A percentile compares a stretch with the other conserved stretches of the same genome.
phyloP scores from a whole-genome alignment of 2,113 vertebrate genomes.

The Apodemus speciosus region DNA sequence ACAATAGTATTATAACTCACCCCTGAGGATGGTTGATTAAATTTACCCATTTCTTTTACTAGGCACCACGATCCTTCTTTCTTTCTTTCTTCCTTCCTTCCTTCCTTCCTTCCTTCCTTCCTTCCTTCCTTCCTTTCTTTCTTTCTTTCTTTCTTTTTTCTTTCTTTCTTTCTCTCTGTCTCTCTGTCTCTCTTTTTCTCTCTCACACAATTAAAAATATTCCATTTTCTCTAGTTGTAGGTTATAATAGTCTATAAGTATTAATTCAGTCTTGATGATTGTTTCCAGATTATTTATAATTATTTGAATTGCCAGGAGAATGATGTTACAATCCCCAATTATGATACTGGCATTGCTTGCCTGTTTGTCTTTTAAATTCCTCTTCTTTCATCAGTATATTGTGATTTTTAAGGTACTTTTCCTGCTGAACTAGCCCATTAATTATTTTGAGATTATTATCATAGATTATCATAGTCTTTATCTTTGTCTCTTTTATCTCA shows the following conservation, averaged over 20 bases:
- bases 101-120: too few relatives aligned
- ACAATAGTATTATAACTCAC: background rate
- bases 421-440: background rate
- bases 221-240: background rate
- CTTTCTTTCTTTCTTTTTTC: too few relatives aligned
- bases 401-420: background rate
- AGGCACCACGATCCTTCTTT: background rate
- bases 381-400: background rate
- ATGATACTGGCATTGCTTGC: background rate
- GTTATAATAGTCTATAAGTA: background rate
- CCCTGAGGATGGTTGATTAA: background rate
- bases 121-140: too few relatives aligned
- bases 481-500: background rate
- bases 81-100: background rate
- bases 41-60: background rate
- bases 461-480: slow-evolving; percentile 1
- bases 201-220: background rate
- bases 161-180: background rate
- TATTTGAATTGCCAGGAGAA: background rate
- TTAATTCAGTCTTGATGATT: background rate
- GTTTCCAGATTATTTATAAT: background rate
- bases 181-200: background rate
- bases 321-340: background rate
- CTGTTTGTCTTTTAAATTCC: background rate
- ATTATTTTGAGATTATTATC: slow-evolving; percentile 24